phyloP scores from a whole-genome alignment of 1,140 invertebrate species.

The Drosophila albomicans region DNA sequence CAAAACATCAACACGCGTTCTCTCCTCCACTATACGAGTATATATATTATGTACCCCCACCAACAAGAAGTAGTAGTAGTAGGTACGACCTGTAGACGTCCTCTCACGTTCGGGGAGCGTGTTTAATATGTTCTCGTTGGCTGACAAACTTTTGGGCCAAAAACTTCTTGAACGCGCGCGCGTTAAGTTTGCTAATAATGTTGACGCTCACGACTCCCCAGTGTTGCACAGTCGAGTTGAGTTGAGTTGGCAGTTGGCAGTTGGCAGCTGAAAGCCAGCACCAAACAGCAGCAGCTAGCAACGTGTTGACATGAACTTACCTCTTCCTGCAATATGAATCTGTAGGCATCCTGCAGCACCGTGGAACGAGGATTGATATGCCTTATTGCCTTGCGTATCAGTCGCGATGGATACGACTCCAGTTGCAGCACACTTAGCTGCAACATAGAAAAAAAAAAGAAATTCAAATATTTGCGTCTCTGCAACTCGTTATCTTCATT shows the following conservation, averaged over 20 bases:
- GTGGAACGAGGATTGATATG: slow-evolving; percentile 53
- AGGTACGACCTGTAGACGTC: slow-evolving; percentile 33
- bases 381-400: slow-evolving; percentile 71
- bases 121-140: slow-evolving; percentile 77
- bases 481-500: slow-evolving; percentile 11
- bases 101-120: slow-evolving; percentile 54
- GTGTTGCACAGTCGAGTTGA: slow-evolving; percentile 18
- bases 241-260: slow-evolving; percentile 13
- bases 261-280: too few species aligned
- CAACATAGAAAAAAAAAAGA: slow-evolving; percentile 5
- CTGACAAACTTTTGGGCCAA: slow-evolving; percentile 71
- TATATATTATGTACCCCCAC: neutral
- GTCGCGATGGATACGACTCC: slow-evolving; percentile 78
- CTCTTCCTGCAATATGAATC: slow-evolving; percentile 77
- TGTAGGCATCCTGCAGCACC: slow-evolving; percentile 61
- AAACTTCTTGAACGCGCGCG: slow-evolving; percentile 64
- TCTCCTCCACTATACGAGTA: neutral
- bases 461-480: neutral
- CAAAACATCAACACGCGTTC: slow-evolving; percentile 80
- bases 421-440: slow-evolving; percentile 72
- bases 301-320: slow-evolving; percentile 69
- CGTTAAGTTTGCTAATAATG: slow-evolving; percentile 82
- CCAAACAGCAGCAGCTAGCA: slow-evolving; percentile 38
- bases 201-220: slow-evolving; percentile 53
- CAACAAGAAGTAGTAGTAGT: neutral